These are phyloP conservation scores for Sebastes aleutianus DNA, from an alignment of 2,797 vertebrate genomes.

Conservation along the genomic window DNA sequence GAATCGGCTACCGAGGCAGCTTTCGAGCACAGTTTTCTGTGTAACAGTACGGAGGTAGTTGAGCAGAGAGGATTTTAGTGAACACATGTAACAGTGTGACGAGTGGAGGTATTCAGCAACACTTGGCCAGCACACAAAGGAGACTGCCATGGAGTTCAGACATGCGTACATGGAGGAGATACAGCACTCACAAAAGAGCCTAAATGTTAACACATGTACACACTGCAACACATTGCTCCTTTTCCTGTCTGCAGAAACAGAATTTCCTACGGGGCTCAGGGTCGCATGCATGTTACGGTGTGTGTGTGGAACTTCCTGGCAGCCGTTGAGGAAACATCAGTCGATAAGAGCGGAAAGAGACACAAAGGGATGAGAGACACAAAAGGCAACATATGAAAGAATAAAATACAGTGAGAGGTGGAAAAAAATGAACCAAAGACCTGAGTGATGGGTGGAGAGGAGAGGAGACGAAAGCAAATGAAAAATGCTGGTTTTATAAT, in stretches of 20 bases:
- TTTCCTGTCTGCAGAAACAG: constrained; percentile 63
- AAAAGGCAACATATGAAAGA: constrained; percentile 26
- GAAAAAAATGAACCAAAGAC: constrained; percentile 6
- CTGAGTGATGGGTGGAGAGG: neutral
- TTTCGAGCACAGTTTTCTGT: neutral
- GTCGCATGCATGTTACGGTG: constrained; percentile 19
- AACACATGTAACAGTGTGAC: neutral
- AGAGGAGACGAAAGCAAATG: constrained; percentile 4
- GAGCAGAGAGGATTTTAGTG: neutral
- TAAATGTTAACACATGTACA: constrained; percentile 32
- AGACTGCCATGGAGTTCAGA: constrained; percentile 20
- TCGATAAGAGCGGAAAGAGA: constrained; percentile 49
- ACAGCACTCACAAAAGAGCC: neutral
- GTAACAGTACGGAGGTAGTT: neutral
- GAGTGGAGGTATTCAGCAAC: neutral
- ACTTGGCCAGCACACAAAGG: neutral
- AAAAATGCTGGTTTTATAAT: neutral
- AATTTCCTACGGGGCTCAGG: constrained; percentile 61
- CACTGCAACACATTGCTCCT: constrained; percentile 4
- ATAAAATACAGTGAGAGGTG: constrained; percentile 4
- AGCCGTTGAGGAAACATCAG: constrained; percentile 68
- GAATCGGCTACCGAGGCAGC: neutral
- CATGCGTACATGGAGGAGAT: neutral
- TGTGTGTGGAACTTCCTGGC: constrained; percentile 38
- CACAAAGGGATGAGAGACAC: constrained; percentile 26